These are phyloP conservation scores for Pangasius mekongensis DNA, from an alignment of 2,797 vertebrate genomes.

Conservation along the genomic window DNA sequence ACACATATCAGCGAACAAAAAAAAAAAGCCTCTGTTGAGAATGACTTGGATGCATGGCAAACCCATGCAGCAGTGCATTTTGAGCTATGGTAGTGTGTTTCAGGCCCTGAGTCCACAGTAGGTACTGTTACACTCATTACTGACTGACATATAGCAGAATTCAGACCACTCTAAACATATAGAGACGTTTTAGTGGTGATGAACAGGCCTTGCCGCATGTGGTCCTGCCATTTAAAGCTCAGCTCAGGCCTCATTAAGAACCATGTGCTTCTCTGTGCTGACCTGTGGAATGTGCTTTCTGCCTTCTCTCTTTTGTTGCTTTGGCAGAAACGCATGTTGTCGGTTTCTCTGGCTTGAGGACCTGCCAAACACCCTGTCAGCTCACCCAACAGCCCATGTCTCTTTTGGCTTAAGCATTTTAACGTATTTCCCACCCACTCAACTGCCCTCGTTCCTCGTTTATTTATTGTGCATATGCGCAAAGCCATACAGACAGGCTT, in stretches of 20 bases:
- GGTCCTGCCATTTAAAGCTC: slow-evolving; percentile 49
- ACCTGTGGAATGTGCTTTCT: slow-evolving; percentile 54
- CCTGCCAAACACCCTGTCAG: slow-evolving; percentile 55
- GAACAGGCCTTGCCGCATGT: slow-evolving; percentile 48
- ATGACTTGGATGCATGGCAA: background rate
- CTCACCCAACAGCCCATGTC: slow-evolving; percentile 46
- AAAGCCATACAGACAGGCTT: background rate
- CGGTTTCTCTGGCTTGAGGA: slow-evolving; percentile 44
- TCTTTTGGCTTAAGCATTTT: slow-evolving; percentile 54
- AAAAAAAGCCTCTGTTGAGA: background rate
- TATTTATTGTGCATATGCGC: background rate
- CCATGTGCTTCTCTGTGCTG: slow-evolving; percentile 46
- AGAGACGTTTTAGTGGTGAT: slow-evolving; percentile 39
- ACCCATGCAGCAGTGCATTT: slow-evolving; percentile 8
- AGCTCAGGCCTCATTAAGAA: slow-evolving; percentile 49
- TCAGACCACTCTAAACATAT: slow-evolving; percentile 45
- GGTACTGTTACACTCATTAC: slow-evolving; percentile 47
- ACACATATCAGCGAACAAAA: background rate
- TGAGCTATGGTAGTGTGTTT: slow-evolving; percentile 29
- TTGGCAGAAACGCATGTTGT: slow-evolving; percentile 41
- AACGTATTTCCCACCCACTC: slow-evolving; percentile 48
- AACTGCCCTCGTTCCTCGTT: background rate
- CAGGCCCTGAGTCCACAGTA: slow-evolving; percentile 28
- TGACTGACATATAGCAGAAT: slow-evolving; percentile 46
- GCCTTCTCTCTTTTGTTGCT: slow-evolving; percentile 35